phyloP scores from a whole-genome alignment of 2,888 invertebrate species.

The Dasysyrphus tricinctus region DNA sequence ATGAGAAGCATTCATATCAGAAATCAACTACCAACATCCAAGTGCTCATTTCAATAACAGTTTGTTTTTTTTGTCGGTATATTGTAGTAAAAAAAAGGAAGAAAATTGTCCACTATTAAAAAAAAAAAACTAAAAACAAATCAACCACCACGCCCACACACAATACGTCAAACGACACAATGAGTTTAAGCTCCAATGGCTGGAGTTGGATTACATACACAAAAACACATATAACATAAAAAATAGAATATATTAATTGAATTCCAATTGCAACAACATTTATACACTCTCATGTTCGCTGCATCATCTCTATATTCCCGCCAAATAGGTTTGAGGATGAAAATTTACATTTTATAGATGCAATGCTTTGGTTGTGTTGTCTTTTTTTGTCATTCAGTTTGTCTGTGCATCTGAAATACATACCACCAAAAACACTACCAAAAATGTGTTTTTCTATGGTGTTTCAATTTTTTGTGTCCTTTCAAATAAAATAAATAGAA shows the following conservation, averaged over 20 bases:
- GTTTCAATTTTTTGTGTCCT: conserved; percentile 28
- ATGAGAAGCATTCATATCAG: conserved; percentile 56
- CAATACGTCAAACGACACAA: conserved; percentile 66
- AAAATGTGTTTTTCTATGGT: conserved; percentile 56
- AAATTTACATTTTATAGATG: conserved; percentile 62
- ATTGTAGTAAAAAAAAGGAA: conserved; percentile 18
- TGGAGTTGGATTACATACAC: conserved; percentile 59
- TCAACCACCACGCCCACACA: conserved; percentile 20
- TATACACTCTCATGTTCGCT: conserved; percentile 30
- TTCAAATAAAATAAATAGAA: conserved; percentile 72
- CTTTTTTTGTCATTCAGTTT: conserved; percentile 1
- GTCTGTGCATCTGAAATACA: conserved; percentile 20
- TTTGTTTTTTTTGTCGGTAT: conserved; percentile 45
- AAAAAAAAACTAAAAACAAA: not conserved
- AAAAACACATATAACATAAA: conserved; percentile 16
- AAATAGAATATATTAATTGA: conserved; percentile 79
- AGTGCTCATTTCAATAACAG: conserved; percentile 65
- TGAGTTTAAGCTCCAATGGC: conserved; percentile 50
- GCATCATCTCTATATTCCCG: conserved; percentile 17
- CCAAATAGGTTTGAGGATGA: conserved; percentile 3
- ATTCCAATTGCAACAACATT: conserved; percentile 79
- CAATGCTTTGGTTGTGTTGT: not conserved
- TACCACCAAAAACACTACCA: conserved; percentile 60
- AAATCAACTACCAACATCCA: conserved; percentile 62
- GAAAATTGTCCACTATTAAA: conserved; percentile 12